These are phyloP conservation scores for Marmota monax DNA, from an alignment of 2,113 vertebrate species.

Conservation along the genomic window DNA sequence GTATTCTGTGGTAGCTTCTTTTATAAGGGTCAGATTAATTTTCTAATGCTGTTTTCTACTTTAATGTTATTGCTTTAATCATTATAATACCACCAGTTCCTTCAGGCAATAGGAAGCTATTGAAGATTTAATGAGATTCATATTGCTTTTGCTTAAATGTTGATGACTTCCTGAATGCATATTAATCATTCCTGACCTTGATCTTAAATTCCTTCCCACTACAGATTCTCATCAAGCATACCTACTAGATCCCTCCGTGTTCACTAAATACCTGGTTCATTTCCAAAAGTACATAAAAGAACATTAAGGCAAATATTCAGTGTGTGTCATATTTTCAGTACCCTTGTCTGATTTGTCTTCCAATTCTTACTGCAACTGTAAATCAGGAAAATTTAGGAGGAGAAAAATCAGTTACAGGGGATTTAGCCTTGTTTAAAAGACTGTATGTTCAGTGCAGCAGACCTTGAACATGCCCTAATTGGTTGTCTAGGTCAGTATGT, in stretches of 20 bases:
- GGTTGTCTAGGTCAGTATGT: slow-evolving; percentile 75
- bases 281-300: slow-evolving; percentile 63
- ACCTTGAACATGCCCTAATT: slow-evolving; percentile 79
- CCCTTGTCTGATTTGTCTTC: slow-evolving; percentile 46
- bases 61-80: slow-evolving; percentile 83
- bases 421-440: slow-evolving; percentile 65
- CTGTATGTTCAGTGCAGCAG: slow-evolving; percentile 61
- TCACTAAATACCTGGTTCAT: slow-evolving; percentile 61
- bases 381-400: slow-evolving; percentile 52
- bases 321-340: slow-evolving; percentile 52
- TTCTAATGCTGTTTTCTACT: slow-evolving; percentile 75
- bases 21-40: slow-evolving; percentile 74
- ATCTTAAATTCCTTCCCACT: slow-evolving; percentile 77
- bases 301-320: not conserved
- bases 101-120: slow-evolving; percentile 80
- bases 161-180: slow-evolving; percentile 83
- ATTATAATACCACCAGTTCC: slow-evolving; percentile 77
- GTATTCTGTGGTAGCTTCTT: slow-evolving; percentile 62
- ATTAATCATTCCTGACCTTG: slow-evolving; percentile 82
- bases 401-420: slow-evolving; percentile 54
- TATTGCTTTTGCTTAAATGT: slow-evolving; percentile 77
- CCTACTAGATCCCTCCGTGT: slow-evolving; percentile 43
- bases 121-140: slow-evolving; percentile 83
- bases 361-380: slow-evolving; percentile 13
- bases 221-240: slow-evolving; percentile 63